Conservation (phyloP, 2,113 vertebrate species). For the Eulacestoma nigropectus region DNA sequence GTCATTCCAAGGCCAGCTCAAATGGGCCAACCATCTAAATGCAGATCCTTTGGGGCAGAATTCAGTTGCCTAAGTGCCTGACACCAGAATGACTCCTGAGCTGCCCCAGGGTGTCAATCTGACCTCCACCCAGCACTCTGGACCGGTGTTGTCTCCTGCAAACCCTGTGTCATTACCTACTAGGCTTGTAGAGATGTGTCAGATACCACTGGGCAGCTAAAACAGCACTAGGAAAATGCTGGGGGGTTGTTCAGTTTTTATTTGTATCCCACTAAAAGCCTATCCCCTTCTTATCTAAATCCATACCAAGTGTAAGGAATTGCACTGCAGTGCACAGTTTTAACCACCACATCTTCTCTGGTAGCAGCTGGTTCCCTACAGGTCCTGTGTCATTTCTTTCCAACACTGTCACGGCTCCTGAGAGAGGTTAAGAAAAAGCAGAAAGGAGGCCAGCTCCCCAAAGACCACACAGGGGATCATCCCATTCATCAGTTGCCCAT, state of each 20-base stretch:
- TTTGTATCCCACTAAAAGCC: neutral
- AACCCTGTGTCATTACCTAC: neutral
- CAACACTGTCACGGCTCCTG: neutral
- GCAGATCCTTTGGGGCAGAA: neutral
- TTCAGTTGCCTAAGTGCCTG: neutral
- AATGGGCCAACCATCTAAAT: neutral
- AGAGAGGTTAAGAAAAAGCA: neutral
- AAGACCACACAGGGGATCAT: neutral
- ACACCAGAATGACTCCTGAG: neutral
- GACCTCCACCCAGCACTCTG: neutral
- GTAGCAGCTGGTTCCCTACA: neutral
- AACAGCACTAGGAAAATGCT: neutral
- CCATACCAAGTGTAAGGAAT: neutral
- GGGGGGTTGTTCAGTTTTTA: neutral
- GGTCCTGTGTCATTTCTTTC: neutral
- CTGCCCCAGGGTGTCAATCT: neutral
- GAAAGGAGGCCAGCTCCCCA: neutral
- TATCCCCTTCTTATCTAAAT: neutral
- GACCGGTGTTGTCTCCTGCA: neutral
- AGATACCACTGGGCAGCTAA: neutral
- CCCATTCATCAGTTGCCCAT: rapidly evolving
- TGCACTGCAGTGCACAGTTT: neutral
- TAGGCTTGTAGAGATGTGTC: neutral
- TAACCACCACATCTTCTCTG: neutral
- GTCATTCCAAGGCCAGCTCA: neutral